phyloP scores from a whole-genome alignment of 2,113 vertebrate species.

The Mesocricetus auratus region DNA sequence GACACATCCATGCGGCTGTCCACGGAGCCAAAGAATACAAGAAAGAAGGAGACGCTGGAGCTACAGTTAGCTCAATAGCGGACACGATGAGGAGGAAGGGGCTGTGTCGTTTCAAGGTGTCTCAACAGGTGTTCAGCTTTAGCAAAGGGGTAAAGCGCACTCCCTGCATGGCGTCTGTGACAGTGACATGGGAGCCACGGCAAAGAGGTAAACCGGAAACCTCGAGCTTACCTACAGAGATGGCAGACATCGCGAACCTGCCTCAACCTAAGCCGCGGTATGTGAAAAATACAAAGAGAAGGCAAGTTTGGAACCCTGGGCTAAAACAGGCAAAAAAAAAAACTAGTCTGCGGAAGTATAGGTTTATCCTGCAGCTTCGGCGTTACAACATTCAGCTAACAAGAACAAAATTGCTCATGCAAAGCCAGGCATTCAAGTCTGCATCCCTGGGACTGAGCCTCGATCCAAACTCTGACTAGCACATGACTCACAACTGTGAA shows the following conservation, averaged over 20 bases:
- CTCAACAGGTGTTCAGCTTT: neutral
- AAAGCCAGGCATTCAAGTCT: slow-evolving; percentile 27
- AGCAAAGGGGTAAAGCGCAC: neutral
- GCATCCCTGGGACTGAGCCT: slow-evolving; percentile 41
- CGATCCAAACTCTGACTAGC: slow-evolving; percentile 40
- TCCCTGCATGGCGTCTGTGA: neutral
- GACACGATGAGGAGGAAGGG: neutral
- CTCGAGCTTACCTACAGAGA: neutral
- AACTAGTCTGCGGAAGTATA: neutral
- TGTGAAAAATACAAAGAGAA: slow-evolving; percentile 6
- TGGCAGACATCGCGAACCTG: neutral
- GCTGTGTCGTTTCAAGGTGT: neutral
- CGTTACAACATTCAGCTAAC: neutral
- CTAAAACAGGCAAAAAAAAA: neutral
- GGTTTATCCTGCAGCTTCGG: neutral
- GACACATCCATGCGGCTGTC: neutral
- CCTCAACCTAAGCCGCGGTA: neutral
- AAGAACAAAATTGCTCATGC: neutral
- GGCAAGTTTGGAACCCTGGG: neutral
- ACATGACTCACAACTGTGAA: slow-evolving; percentile 60
- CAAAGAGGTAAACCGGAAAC: neutral
- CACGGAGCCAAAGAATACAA: neutral
- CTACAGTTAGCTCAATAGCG: neutral
- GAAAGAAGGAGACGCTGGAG: neutral
- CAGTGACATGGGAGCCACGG: neutral